Percentiles rank a stretch among this genome's conserved stretches.
These are phyloP conservation scores for Cephalopachus bancanus DNA, from an alignment of 2,797 vertebrate genomes.

Conservation along the genomic window DNA sequence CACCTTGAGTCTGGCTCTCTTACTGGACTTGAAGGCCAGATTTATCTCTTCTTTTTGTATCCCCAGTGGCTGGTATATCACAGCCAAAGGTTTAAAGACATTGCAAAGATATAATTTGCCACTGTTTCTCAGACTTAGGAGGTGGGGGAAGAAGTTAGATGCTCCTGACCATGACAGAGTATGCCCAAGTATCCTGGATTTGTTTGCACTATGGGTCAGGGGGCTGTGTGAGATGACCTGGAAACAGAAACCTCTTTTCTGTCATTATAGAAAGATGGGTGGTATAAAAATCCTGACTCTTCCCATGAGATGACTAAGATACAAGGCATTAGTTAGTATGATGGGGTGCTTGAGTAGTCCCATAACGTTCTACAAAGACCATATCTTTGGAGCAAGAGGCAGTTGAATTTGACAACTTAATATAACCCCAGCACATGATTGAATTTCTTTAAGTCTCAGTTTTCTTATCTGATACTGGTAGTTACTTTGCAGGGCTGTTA, in stretches of 20 bases:
- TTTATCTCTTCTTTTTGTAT: background rate
- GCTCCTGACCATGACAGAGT: background rate
- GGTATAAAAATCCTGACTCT: background rate
- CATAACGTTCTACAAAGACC: background rate
- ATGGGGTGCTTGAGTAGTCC: background rate
- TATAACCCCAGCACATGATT: background rate
- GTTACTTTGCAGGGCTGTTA: background rate
- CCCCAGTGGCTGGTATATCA: background rate
- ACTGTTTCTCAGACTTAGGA: conserved; percentile 8
- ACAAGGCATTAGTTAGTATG: background rate
- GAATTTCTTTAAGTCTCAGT: background rate
- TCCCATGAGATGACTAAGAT: background rate
- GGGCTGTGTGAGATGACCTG: background rate
- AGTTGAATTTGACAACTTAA: background rate
- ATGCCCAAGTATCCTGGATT: background rate
- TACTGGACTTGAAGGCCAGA: background rate
- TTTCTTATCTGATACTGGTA: background rate
- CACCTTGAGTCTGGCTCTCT: background rate
- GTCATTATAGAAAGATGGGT: background rate
- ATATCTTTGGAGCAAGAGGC: background rate
- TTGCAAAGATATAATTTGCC: background rate
- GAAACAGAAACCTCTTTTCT: background rate
- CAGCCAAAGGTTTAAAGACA: background rate
- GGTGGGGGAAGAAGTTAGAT: background rate
- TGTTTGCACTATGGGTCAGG: background rate